phyloP scores from a whole-genome alignment of 2,888 invertebrate genomes.

The Nymphalis c-album region DNA sequence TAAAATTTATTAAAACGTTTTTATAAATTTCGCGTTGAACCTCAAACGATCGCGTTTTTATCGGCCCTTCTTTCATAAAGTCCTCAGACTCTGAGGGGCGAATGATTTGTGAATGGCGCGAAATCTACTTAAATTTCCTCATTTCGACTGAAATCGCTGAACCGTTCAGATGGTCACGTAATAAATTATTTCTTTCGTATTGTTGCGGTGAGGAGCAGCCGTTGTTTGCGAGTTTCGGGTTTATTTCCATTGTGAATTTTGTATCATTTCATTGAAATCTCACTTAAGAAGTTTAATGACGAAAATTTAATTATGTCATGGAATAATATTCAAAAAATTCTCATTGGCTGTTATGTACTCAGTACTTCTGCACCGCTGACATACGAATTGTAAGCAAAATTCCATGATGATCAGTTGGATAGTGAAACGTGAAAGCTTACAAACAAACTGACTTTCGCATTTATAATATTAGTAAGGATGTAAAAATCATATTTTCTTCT shows the following conservation, averaged over 20 bases:
- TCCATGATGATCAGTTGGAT: too few species aligned
- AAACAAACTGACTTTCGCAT: too few species aligned
- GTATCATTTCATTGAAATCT: neutral
- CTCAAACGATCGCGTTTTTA: conserved; percentile 38
- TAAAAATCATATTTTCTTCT: too few species aligned
- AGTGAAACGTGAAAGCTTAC: too few species aligned
- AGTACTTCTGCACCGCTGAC: too few species aligned
- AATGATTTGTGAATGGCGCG: conserved; percentile 41
- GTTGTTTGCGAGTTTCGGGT: conserved; percentile 23
- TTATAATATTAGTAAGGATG: too few species aligned
- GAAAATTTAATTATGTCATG: neutral
- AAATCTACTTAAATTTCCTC: conserved; percentile 38
- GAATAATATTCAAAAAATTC: too few species aligned
- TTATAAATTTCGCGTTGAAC: conserved; percentile 20
- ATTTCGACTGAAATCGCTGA: conserved; percentile 27
- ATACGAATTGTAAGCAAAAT: too few species aligned
- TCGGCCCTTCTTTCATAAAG: conserved; percentile 36
- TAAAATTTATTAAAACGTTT: conserved; percentile 22
- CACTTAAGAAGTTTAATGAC: neutral
- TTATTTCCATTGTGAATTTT: conserved; percentile 22
- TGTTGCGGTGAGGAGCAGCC: conserved; percentile 27
- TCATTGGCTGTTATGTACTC: too few species aligned
- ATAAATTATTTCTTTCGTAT: conserved; percentile 45
- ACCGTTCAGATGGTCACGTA: conserved; percentile 42
- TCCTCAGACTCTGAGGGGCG: conserved; percentile 31